phyloP scores from a whole-genome alignment of 2,797 vertebrate species.

The Hypotaenidia philippensis region DNA sequence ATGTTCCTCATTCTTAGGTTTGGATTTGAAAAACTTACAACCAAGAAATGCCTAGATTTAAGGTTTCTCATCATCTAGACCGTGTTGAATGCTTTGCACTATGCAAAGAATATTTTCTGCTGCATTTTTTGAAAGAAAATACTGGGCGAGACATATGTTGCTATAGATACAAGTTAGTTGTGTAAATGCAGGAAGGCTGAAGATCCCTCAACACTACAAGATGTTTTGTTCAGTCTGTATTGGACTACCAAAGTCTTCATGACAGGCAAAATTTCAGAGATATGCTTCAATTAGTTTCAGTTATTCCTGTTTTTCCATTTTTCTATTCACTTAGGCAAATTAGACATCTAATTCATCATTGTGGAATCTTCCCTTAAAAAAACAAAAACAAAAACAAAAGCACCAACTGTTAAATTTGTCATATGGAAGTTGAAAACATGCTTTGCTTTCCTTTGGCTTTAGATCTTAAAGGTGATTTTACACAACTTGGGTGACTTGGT shows the following conservation, averaged over 20 bases:
- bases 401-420: background rate
- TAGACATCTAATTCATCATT: background rate
- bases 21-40: background rate
- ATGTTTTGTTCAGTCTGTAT: background rate
- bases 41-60: background rate
- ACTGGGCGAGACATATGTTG: background rate
- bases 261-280: background rate
- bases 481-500: fast-evolving
- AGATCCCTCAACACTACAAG: background rate
- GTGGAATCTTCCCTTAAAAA: background rate
- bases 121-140: background rate
- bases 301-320: background rate
- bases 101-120: background rate
- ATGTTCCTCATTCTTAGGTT: background rate
- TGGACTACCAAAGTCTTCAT: background rate
- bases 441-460: background rate
- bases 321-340: background rate
- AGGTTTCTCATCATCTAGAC: background rate
- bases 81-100: background rate
- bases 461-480: background rate
- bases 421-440: background rate
- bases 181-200: background rate
- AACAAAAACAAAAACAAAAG: background rate
- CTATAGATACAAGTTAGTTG: background rate
- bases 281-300: background rate